Base-by-base conservation (phyloP, 1,140 invertebrate genomes). In the Bilobella aurantiaca region DNA sequence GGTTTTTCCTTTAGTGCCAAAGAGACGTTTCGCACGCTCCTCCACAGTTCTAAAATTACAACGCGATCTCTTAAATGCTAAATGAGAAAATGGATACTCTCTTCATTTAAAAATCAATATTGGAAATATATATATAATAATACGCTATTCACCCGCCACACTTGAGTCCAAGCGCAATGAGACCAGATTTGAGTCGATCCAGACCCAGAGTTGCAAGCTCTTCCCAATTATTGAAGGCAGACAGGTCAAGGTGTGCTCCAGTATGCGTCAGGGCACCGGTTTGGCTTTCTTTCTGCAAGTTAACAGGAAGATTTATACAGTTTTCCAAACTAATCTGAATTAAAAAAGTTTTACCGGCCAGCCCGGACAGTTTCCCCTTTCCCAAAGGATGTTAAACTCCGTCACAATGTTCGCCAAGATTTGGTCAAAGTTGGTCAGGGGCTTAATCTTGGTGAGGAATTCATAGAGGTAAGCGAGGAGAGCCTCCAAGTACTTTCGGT, bases 161-260 rank as follows among this genome's bases (percentile, higher is more conserved):
- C 78, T 99, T 99, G 0, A 99, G 80, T 0, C 93, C 92, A n/a
- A 99, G 78, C 3, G 96, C 96, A 85, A 98, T 89, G 1, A 99
- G 79, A 12, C 95, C 97, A 18, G 93, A 96, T 77, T 99, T 99
- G 1, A 99, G 82, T 76, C 96, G 85, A 82, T 99, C 96, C 68
- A 98, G 78, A 46, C 96, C 97, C 3, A 99, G 79, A 5, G 94
- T 96, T 1, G 93, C 93, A 65, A 98, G 79, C 79, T 99, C 96
- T 79, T 98, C 94, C 87, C 90, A 92, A n/a, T 91, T 81, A 0
- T 89, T 91, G 78, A 98, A 99, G 0, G 93, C 93, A 12, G 93
- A 95, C 0, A 99, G 78, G 79, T 99, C 96, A 57, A 99, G 83
- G 81, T 96, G 93, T 21, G 95, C 95, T 65, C 94, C 95, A 14